Conservation (phyloP, 2,113 vertebrate species). For the Corvus moneduloides region DNA sequence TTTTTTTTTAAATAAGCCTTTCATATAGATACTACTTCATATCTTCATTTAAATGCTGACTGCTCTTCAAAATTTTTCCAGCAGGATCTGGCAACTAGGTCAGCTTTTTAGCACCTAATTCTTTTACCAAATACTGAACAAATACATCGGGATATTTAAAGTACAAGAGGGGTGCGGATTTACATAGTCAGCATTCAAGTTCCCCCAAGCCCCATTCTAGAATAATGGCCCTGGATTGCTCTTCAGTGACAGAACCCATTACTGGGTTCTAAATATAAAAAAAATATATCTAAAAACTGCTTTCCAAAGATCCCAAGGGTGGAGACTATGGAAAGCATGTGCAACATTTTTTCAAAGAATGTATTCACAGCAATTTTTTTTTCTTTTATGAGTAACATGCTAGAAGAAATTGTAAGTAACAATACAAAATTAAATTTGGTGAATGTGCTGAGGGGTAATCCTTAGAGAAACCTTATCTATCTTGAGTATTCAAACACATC, state of each 20-base stretch:
- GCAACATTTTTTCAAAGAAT: conserved; percentile 49
- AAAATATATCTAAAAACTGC: conserved; percentile 36
- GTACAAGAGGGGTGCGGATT: not conserved
- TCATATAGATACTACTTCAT: not conserved
- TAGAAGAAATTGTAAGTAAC: conserved; percentile 49
- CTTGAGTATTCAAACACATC: conserved; percentile 55
- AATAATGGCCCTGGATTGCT: conserved; percentile 8
- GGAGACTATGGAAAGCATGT: not conserved
- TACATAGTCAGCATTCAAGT: conserved; percentile 34
- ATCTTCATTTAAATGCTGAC: not conserved
- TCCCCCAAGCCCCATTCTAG: not conserved
- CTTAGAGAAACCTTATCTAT: conserved; percentile 65
- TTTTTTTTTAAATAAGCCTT: not conserved
- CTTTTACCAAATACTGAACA: not conserved
- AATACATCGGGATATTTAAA: not conserved
- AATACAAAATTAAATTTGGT: conserved; percentile 65
- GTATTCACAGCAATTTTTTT: not conserved
- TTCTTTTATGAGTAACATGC: conserved; percentile 31
- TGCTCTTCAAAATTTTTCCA: not conserved
- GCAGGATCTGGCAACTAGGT: not conserved
- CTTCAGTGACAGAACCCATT: not conserved
- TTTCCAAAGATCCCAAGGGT: conserved; percentile 43
- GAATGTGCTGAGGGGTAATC: conserved; percentile 61
- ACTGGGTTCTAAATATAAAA: not conserved
- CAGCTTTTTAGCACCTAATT: conserved; percentile 26